Conservation (phyloP, 2,797 vertebrate species). For the Tinamus major region DNA sequence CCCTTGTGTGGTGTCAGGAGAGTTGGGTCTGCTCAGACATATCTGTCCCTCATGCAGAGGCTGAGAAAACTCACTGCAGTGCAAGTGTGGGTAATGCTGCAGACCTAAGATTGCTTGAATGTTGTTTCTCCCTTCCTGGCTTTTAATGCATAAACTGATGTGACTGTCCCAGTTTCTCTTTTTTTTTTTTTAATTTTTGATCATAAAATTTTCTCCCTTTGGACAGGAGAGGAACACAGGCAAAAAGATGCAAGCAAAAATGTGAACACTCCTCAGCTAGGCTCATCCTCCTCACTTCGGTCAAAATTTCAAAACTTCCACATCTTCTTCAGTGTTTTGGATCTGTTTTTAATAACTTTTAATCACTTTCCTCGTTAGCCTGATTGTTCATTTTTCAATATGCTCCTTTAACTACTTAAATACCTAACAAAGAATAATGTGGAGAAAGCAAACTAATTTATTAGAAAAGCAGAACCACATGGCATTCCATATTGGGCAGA, state of each 20-base stretch:
- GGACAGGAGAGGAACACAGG: not conserved
- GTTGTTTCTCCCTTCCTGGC: not conserved
- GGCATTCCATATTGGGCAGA: constrained; percentile 75
- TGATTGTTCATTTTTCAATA: constrained; percentile 61
- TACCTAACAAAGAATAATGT: constrained; percentile 38
- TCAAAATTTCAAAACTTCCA: not conserved
- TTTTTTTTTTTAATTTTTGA: not conserved
- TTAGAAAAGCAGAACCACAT: constrained; percentile 69
- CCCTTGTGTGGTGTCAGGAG: fast-evolving
- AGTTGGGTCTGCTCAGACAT: not conserved
- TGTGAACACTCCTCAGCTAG: not conserved
- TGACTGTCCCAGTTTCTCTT: not conserved
- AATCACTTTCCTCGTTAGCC: constrained; percentile 26
- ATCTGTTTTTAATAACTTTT: constrained; percentile 60
- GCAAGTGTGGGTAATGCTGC: fast-evolving
- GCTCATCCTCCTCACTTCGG: not conserved
- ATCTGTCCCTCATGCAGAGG: fast-evolving
- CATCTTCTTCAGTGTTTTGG: not conserved
- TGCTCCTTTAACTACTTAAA: constrained; percentile 58
- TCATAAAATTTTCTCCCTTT: not conserved
- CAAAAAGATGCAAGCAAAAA: not conserved
- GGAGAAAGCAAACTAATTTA: constrained; percentile 64
- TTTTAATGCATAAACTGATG: not conserved
- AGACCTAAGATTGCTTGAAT: not conserved
- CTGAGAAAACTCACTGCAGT: not conserved